A percentile compares a stretch with the other conserved stretches of the same genome.
These are phyloP conservation scores for Notiomystis cincta DNA, from an alignment of 2,113 vertebrate genomes.

Conservation along the genomic window DNA sequence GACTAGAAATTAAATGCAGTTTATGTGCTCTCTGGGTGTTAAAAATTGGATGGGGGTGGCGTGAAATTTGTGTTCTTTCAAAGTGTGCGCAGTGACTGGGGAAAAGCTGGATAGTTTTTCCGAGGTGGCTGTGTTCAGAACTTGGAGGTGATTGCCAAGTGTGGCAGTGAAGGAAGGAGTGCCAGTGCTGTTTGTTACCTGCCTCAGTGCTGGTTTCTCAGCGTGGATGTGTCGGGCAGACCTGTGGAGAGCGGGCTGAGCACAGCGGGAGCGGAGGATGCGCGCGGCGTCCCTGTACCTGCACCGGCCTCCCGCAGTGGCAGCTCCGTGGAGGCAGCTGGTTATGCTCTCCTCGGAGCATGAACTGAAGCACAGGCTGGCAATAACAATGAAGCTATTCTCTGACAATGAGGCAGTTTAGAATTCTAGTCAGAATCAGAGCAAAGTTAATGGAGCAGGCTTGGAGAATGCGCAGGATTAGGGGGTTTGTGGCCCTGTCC, in stretches of 20 bases:
- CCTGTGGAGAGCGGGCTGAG: background rate
- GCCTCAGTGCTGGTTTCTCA: background rate
- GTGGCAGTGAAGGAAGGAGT: background rate
- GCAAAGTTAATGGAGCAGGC: background rate
- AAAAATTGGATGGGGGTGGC: background rate
- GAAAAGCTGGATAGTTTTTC: background rate
- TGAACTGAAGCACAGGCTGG: background rate
- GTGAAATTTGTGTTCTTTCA: background rate
- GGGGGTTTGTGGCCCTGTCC: background rate
- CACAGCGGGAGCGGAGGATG: fast-evolving
- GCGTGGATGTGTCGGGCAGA: background rate
- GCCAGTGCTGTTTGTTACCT: background rate
- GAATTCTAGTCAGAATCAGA: background rate
- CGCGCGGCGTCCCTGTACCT: background rate
- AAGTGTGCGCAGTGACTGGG: too few relatives aligned
- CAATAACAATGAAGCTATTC: background rate
- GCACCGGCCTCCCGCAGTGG: fast-evolving
- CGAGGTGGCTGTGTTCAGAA: background rate
- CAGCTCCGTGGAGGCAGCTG: background rate
- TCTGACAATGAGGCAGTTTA: background rate
- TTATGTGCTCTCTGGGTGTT: background rate
- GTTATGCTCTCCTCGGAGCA: background rate
- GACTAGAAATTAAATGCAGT: background rate
- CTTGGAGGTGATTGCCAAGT: background rate
- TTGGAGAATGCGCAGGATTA: background rate